Conservation (phyloP, 2,888 invertebrate genomes). For the Nomada goodeniana region DNA sequence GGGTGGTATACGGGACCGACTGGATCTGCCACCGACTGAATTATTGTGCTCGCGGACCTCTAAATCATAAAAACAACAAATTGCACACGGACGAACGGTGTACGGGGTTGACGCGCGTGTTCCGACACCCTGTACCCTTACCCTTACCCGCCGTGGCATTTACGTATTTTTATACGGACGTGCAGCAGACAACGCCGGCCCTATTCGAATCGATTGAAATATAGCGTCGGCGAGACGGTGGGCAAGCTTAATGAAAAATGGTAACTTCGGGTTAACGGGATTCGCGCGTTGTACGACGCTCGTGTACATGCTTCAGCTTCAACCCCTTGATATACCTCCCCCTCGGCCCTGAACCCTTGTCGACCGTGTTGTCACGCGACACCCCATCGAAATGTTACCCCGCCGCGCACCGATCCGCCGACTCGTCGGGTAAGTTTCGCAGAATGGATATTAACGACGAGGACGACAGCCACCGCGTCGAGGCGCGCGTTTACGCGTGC, state of each 20-base stretch:
- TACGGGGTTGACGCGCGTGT: conserved; percentile 28
- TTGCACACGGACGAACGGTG: conserved; percentile 69
- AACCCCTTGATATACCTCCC: conserved; percentile 40
- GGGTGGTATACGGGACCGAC: conserved; percentile 45
- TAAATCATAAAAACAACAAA: conserved; percentile 83
- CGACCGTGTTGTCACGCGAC: conserved; percentile 49
- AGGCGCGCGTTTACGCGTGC: conserved; percentile 8
- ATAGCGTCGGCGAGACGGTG: conserved; percentile 69
- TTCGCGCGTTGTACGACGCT: conserved; percentile 20
- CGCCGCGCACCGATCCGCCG: conserved; percentile 28
- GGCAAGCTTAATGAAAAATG: conserved; percentile 79
- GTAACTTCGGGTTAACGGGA: conserved; percentile 67
- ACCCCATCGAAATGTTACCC: conserved; percentile 48
- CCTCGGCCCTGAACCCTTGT: conserved; percentile 35
- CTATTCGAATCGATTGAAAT: conserved; percentile 80
- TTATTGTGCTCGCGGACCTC: conserved; percentile 77
- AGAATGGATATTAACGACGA: conserved; percentile 56
- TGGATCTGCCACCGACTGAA: conserved; percentile 75
- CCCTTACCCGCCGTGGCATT: conserved; percentile 18
- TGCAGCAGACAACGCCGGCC: conserved; percentile 54
- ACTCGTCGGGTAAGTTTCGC: conserved; percentile 25
- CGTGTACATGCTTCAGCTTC: conserved; percentile 14
- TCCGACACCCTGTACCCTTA: neutral
- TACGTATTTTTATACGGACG: conserved; percentile 38
- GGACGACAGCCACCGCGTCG: conserved; percentile 1